These are phyloP conservation scores for Artibeus jamaicensis DNA, from an alignment of 2,797 vertebrate species.

Conservation along the genomic window DNA sequence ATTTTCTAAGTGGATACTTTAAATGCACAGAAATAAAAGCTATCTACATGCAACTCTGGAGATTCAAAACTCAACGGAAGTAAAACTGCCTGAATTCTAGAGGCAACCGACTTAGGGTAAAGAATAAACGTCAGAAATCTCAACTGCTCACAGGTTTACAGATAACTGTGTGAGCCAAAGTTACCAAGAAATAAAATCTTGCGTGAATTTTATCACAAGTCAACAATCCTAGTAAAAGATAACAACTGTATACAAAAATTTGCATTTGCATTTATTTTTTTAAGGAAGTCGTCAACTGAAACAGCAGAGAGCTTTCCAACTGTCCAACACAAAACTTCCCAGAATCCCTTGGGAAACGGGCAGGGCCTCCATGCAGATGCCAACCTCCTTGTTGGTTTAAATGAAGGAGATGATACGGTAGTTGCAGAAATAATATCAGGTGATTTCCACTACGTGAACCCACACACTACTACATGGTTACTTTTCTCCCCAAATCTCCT, in stretches of 20 bases:
- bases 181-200: constrained; percentile 26
- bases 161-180: background rate
- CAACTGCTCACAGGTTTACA: constrained; percentile 10
- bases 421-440: background rate
- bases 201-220: constrained; percentile 16
- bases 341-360: background rate
- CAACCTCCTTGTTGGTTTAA: background rate
- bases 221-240: background rate
- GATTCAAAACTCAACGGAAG: background rate
- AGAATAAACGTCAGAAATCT: constrained; percentile 35
- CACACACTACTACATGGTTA: background rate
- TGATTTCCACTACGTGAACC: background rate
- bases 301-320: background rate
- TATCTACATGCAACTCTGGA: constrained; percentile 39
- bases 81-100: constrained; percentile 38
- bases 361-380: background rate
- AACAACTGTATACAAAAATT: constrained; percentile 8
- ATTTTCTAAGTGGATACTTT: constrained; percentile 56
- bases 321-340: background rate
- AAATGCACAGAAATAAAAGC: constrained; percentile 57
- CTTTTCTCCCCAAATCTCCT: background rate
- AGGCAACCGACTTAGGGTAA: background rate
- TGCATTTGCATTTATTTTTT: background rate
- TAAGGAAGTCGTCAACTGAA: background rate
- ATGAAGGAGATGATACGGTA: background rate